phyloP scores from a whole-genome alignment of 2,113 vertebrate species.

The Paratilapia polleni region DNA sequence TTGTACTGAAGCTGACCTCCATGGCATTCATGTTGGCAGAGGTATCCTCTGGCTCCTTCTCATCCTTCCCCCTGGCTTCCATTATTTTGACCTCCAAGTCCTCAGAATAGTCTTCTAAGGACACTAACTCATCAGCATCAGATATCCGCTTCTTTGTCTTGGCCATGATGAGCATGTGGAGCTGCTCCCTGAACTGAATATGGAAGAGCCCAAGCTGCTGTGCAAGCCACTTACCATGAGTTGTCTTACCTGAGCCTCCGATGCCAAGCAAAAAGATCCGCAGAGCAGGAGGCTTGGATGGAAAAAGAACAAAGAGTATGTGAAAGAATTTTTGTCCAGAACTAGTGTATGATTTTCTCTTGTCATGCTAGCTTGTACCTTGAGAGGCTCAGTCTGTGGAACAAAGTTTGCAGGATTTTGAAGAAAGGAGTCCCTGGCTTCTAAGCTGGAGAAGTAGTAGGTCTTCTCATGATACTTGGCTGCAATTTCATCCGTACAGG shows the following conservation, averaged over 20 bases:
- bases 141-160: slow-evolving; percentile 84
- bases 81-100: slow-evolving; percentile 66
- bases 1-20: slow-evolving; percentile 28
- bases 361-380: slow-evolving; percentile 78
- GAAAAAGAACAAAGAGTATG: not conserved
- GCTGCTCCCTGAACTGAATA: slow-evolving; percentile 90
- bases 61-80: slow-evolving; percentile 22
- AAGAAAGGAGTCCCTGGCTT: slow-evolving; percentile 86
- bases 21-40: not conserved
- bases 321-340: not conserved
- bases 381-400: slow-evolving; percentile 80
- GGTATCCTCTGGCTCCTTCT: not conserved
- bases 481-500: slow-evolving; percentile 80
- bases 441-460: slow-evolving; percentile 87
- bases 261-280: slow-evolving; percentile 87
- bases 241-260: slow-evolving; percentile 89
- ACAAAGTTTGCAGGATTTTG: slow-evolving; percentile 85
- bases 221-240: slow-evolving; percentile 83
- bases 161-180: slow-evolving; percentile 88
- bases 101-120: slow-evolving; percentile 71
- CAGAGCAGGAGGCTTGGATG: slow-evolving; percentile 86
- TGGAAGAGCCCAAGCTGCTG: slow-evolving; percentile 90
- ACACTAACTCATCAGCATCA: slow-evolving; percentile 79
- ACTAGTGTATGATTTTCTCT: not conserved
- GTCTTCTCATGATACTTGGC: slow-evolving; percentile 89